Evolutionary conservation across 30 jellyfish, hydroid and myxozoan species (phyloP).

Genomic region (Phacellophora camtschatica): DNA sequence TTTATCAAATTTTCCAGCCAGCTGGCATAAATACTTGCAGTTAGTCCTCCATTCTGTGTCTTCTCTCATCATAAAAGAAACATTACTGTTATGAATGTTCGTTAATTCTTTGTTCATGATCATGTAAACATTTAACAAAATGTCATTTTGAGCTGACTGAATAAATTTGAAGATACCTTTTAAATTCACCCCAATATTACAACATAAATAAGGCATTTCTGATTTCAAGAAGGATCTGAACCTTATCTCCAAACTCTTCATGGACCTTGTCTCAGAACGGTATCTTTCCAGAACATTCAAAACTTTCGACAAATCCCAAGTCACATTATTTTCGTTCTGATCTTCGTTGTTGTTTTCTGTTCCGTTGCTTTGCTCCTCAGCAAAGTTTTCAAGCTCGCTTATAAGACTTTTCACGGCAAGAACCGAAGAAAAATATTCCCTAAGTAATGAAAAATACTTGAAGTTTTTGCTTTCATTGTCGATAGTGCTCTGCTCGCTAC

Average conservation of each 20-base stretch:
- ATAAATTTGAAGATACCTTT: conserved; percentile 16
- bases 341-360: not conserved
- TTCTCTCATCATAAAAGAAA: not conserved
- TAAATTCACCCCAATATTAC: not conserved
- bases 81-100: not conserved
- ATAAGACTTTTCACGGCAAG: conserved; percentile 5
- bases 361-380: conserved; percentile 32
- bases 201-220: conserved; percentile 41
- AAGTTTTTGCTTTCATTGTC: not conserved
- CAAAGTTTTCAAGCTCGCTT: conserved; percentile 33
- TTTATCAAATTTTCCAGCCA: conserved; percentile 30
- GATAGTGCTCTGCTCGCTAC: conserved; percentile 23
- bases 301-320: conserved; percentile 47
- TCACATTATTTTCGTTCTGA: not conserved
- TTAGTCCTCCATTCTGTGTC: conserved; percentile 19
- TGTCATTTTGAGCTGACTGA: conserved; percentile 13
- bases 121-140: conserved; percentile 14
- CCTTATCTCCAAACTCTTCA: conserved; percentile 26
- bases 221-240: conserved; percentile 47
- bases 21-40: conserved; percentile 28
- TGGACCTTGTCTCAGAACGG: conserved; percentile 30
- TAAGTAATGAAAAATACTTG: conserved; percentile 20
- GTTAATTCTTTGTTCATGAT: conserved; percentile 1
- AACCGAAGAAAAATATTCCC: conserved; percentile 15
- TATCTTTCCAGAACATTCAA: conserved; percentile 35